Conservation (phyloP, 2,797 vertebrate species). For the Enteromius radiatus region DNA sequence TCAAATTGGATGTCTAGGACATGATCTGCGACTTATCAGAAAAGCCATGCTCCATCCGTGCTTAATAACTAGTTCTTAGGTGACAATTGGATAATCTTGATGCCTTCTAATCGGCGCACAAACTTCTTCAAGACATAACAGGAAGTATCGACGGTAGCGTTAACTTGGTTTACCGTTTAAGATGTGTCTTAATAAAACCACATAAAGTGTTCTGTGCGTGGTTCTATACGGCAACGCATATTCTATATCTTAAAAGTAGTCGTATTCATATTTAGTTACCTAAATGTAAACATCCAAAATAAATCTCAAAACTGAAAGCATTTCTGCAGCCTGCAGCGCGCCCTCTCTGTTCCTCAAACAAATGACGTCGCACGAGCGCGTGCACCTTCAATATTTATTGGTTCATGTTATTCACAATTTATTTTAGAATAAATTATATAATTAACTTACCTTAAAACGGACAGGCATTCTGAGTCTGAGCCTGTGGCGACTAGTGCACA, state of each 20-base stretch:
- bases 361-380: conserved; percentile 48
- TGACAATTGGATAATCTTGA: conserved; percentile 26
- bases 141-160: not conserved
- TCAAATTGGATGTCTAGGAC: not conserved
- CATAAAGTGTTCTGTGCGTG: not conserved
- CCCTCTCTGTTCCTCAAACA: conserved; percentile 16
- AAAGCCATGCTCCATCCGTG: conserved; percentile 8
- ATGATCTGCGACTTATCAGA: not conserved
- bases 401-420: not conserved
- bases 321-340: not conserved
- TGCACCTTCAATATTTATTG: conserved; percentile 25
- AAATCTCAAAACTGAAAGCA: conserved; percentile 50
- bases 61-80: not conserved
- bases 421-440: not conserved
- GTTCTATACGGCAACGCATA: not conserved
- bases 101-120: not conserved
- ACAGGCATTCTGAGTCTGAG: conserved; percentile 72
- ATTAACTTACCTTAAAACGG: conserved; percentile 77
- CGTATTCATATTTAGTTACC: not conserved
- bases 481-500: not conserved
- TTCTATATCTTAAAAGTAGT: not conserved
- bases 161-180: not conserved
- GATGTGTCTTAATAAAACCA: conserved; percentile 29
- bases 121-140: conserved; percentile 7
- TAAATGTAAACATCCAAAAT: not conserved